phyloP scores from a whole-genome alignment of 2,797 vertebrate genomes.

The Pipistrellus kuhlii region DNA sequence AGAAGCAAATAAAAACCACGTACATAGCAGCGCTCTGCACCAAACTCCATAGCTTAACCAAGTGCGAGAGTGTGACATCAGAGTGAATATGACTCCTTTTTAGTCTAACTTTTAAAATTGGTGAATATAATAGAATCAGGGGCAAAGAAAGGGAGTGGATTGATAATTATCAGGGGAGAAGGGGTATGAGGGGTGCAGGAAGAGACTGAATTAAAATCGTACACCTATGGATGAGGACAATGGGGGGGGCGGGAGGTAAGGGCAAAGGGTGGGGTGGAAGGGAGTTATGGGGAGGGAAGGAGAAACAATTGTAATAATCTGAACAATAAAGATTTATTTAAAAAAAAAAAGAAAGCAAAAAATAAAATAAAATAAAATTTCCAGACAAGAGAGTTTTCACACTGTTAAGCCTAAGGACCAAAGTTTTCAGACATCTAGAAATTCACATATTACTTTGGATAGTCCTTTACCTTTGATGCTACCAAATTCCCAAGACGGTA shows the following conservation, averaged over 20 bases:
- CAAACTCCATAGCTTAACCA: background rate
- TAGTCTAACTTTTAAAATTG: background rate
- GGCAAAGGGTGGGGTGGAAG: no score
- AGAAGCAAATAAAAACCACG: background rate
- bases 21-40: background rate
- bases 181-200: no score
- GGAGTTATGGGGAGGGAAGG: no score
- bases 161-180: no score
- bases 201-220: no score
- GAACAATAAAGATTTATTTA: no score
- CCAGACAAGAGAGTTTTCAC: background rate
- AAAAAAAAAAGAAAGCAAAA: no score
- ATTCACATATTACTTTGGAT: background rate
- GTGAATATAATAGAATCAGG: no score
- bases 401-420: constrained; percentile 14
- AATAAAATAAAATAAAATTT: background rate
- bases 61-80: background rate
- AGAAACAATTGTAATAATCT: no score
- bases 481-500: constrained; percentile 34
- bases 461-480: constrained; percentile 34
- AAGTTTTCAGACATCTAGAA: constrained; percentile 23
- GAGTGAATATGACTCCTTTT: background rate
- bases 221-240: no score
- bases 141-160: no score
- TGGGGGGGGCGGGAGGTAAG: no score